Percentiles rank a stretch among this genome's conserved stretches.
These are phyloP conservation scores for Eriosoma lanigerum DNA, from an alignment of 1,140 invertebrate species.

Conservation along the genomic window DNA sequence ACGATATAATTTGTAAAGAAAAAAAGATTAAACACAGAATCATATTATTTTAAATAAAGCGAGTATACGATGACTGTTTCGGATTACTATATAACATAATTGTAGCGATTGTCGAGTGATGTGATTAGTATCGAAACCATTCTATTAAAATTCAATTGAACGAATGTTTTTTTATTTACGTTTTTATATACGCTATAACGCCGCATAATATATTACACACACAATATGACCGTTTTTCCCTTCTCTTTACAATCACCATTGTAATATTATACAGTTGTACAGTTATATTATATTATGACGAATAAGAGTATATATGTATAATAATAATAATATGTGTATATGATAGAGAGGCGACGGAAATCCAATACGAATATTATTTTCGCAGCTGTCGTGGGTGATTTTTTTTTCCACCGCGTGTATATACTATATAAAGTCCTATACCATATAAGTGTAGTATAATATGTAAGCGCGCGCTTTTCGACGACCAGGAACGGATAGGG, in stretches of 20 bases:
- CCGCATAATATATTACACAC: slow-evolving; percentile 1
- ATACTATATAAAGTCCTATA: neutral
- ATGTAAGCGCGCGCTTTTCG: neutral
- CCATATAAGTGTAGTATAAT: too few species aligned
- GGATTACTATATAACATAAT: neutral
- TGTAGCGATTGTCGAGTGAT: neutral
- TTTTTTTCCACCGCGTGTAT: slow-evolving; percentile 30
- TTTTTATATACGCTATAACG: neutral
- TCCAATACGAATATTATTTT: slow-evolving; percentile 50
- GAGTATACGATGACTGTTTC: slow-evolving; percentile 5
- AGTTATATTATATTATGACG: neutral
- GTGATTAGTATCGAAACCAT: neutral
- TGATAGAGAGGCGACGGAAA: neutral
- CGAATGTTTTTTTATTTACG: slow-evolving; percentile 16
- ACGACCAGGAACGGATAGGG: slow-evolving; percentile 28
- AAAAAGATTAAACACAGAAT: too few species aligned
- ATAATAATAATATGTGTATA: neutral
- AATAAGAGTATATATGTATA: neutral
- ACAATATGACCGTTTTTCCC: neutral
- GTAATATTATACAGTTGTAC: too few species aligned
- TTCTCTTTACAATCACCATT: neutral
- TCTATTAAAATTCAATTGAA: slow-evolving; percentile 9
- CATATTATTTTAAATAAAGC: too few species aligned
- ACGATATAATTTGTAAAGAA: too few species aligned
- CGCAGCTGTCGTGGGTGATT: slow-evolving; percentile 47